phyloP scores from a whole-genome alignment of 1,140 invertebrate species.

The Chionoecetes opilio region DNA sequence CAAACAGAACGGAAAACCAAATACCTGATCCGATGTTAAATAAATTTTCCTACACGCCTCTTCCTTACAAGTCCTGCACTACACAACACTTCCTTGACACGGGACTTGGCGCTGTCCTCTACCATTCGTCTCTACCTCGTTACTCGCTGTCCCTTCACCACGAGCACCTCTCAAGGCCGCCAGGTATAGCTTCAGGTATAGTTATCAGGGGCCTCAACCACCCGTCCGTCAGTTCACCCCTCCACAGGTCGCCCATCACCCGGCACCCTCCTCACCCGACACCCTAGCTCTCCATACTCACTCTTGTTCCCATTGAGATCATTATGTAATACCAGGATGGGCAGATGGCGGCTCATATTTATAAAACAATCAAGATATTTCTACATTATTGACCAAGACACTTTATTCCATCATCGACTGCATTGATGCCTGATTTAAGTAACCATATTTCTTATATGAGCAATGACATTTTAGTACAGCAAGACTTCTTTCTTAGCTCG shows the following conservation, averaged over 20 bases:
- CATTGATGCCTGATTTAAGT: not conserved
- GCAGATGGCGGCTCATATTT: no score
- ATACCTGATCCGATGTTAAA: no score
- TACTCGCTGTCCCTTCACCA: not conserved
- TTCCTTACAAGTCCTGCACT: not conserved
- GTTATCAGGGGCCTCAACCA: slow-evolving; percentile 39
- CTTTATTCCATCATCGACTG: no score
- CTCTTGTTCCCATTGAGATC: no score
- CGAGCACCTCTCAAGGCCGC: slow-evolving; percentile 13
- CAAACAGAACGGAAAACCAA: no score
- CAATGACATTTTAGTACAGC: not conserved
- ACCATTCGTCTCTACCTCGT: not conserved
- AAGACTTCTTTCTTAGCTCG: not conserved
- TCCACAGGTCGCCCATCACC: not conserved
- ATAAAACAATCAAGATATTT: no score
- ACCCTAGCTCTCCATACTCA: not conserved
- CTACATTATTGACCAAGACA: no score
- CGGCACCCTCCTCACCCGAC: not conserved
- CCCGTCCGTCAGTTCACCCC: slow-evolving; percentile 38
- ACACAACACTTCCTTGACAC: not conserved
- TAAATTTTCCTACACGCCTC: no score
- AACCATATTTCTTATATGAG: not conserved
- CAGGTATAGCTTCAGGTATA: slow-evolving; percentile 7
- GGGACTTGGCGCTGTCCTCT: not conserved
- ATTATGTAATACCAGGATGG: no score